Conservation (phyloP, 2,888 invertebrate genomes). For the Lumbricus terrestris region DNA sequence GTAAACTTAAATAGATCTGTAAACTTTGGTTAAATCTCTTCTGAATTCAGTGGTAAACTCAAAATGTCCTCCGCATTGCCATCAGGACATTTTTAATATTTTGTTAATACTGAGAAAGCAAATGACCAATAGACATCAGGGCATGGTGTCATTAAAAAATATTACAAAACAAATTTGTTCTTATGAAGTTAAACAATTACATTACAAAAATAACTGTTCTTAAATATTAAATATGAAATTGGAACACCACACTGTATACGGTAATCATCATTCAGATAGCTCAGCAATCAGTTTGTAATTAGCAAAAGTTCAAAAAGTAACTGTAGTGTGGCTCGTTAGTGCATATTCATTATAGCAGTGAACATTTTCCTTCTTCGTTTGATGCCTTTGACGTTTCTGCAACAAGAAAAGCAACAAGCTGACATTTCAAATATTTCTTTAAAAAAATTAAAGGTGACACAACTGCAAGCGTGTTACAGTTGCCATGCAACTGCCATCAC, state of each 20-base stretch:
- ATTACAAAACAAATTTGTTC: background rate
- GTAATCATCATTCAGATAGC: background rate
- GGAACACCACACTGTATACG: background rate
- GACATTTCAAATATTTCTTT: background rate
- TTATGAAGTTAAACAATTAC: background rate
- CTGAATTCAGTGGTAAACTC: too few relatives aligned
- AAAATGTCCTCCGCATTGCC: too few relatives aligned
- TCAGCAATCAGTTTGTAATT: background rate
- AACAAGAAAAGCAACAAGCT: background rate
- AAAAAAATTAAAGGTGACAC: too few relatives aligned
- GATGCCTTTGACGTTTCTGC: background rate
- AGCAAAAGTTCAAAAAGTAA: background rate
- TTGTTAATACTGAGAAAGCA: too few relatives aligned
- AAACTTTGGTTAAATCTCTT: too few relatives aligned
- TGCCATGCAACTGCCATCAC: background rate
- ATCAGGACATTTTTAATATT: too few relatives aligned
- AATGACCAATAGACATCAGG: too few relatives aligned
- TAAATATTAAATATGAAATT: background rate
- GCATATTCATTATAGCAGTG: constrained; percentile 3
- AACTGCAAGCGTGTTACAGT: background rate
- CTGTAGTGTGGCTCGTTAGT: background rate
- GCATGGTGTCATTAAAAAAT: background rate
- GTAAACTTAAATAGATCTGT: too few relatives aligned
- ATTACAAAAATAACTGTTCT: background rate
- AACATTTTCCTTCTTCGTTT: background rate